A percentile compares a stretch with the other conserved stretches of the same genome.
phyloP scores from a whole-genome alignment of 2,113 vertebrate genomes.

The Cepphus grylle region DNA sequence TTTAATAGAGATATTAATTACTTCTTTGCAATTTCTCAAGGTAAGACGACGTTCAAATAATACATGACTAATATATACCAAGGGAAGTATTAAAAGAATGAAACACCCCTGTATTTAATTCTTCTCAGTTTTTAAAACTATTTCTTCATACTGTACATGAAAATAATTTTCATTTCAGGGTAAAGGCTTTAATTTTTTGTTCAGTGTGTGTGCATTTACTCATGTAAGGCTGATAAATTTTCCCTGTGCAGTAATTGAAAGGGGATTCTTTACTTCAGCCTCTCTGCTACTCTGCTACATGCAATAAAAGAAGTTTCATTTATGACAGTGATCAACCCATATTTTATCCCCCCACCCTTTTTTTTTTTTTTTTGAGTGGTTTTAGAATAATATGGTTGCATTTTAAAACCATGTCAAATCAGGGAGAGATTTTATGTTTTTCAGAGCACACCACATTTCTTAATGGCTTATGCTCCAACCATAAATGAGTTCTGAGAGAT shows the following conservation, averaged over 20 bases:
- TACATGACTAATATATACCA: background rate
- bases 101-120: background rate
- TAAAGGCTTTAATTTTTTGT: background rate
- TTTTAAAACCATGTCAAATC: background rate
- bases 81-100: background rate
- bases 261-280: background rate
- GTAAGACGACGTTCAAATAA: background rate
- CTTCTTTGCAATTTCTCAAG: background rate
- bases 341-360: background rate
- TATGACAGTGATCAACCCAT: background rate
- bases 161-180: background rate
- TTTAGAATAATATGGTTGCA: background rate
- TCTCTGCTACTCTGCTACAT: background rate
- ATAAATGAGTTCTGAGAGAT: background rate
- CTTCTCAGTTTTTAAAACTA: background rate
- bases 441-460: background rate
- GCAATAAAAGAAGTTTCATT: background rate
- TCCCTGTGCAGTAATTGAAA: background rate
- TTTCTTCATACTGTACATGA: background rate
- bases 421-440: background rate
- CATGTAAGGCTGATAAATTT: background rate
- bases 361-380: background rate
- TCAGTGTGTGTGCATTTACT: background rate
- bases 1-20: constrained; percentile 47
- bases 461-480: background rate